Percentiles rank a stretch among this genome's conserved stretches.
These are phyloP conservation scores for Tenthredo mesomela DNA, from an alignment of 2,888 invertebrate species.

Conservation along the genomic window DNA sequence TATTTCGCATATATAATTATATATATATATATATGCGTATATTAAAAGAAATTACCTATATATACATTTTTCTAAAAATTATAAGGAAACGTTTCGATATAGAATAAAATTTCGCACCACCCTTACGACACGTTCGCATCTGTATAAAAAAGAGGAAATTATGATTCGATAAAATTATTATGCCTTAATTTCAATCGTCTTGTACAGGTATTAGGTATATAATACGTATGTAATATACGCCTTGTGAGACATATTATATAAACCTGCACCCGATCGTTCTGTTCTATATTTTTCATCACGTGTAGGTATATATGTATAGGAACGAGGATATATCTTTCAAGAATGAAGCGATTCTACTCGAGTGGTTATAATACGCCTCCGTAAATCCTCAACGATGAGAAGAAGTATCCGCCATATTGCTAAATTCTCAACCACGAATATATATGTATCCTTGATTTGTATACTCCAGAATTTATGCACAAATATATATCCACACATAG, in stretches of 20 bases:
- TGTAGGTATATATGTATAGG: background rate
- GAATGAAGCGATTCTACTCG: constrained; percentile 2
- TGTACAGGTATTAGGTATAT: background rate
- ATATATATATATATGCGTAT: too few relatives aligned
- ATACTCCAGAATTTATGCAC: constrained; percentile 6
- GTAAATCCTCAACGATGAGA: background rate
- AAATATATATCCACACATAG: background rate
- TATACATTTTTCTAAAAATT: background rate
- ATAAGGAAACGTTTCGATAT: too few relatives aligned
- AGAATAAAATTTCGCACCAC: too few relatives aligned
- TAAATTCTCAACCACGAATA: background rate
- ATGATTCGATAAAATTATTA: background rate
- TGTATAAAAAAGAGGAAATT: too few relatives aligned
- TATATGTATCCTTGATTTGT: too few relatives aligned
- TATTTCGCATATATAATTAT: background rate
- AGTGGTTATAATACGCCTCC: background rate
- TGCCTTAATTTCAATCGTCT: background rate
- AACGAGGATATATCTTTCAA: background rate
- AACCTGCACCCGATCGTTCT: background rate
- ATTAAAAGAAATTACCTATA: background rate
- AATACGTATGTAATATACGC: too few relatives aligned
- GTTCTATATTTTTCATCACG: background rate
- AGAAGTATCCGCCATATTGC: background rate
- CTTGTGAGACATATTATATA: too few relatives aligned
- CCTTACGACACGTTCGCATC: too few relatives aligned